Base-by-base conservation (phyloP, 1,140 invertebrate genomes). In the Bradysia coprophila region DNA sequence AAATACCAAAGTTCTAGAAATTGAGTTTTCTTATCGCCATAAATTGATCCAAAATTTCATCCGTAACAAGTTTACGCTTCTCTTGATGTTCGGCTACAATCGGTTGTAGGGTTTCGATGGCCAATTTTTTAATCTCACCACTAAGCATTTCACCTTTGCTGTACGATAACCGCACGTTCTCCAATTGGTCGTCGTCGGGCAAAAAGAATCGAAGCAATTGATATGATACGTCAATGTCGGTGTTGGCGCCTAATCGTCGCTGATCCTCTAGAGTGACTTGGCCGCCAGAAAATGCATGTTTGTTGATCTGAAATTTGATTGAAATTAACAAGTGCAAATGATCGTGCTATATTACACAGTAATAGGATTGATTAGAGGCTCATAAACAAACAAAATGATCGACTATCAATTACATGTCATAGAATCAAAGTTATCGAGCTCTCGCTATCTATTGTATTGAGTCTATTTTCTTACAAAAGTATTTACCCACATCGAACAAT, bases 211-310 rank as follows among this genome's bases (percentile, higher is more conserved):
- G 78, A 2, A 99, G 65, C 68, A 98, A 95, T 61, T 98, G 93
- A 66, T 78, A 99, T 0, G 92, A 84, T 41, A 93, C 83, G 66
- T 99, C 96, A 3, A 98, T 74, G 49, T 90, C 84, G 58, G 93
- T 95, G 61, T 98, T 85, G 3, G 95, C 96, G 24, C 96, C 94
- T 36, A 80, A 63, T 57, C 78, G 65, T 48, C 82, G 64, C 57
- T 99, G 96, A 57, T 97, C 86, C 63, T 98, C 94, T 1, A 95
- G 65, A 1, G 91, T 95, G 11, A 78, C 71, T 53, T 81, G 83
- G 21, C 96, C 96, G 21, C 96, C 96, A 41, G 92, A 97, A 66
- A 98, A 99, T 20, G 95, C 96, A 64, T 97, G 88, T 67, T 97
- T 98, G 57, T 98, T 98, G 28, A 93, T 81, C 80, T 89, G 51